These are phyloP conservation scores for Anseranas semipalmata DNA, from an alignment of 2,113 vertebrate species.

Conservation along the genomic window DNA sequence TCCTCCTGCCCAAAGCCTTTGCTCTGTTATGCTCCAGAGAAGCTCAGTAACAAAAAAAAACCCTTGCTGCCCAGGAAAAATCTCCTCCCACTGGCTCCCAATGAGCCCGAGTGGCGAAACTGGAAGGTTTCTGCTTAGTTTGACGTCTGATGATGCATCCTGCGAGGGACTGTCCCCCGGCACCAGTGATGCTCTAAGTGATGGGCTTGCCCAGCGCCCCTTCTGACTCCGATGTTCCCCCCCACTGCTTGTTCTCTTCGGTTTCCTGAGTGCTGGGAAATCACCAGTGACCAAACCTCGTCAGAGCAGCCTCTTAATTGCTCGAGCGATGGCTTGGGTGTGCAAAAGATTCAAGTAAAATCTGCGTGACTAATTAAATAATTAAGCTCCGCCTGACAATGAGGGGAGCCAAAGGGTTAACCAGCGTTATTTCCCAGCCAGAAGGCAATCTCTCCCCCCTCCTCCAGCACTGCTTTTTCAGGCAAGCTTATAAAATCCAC, in stretches of 20 bases:
- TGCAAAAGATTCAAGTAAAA: background rate
- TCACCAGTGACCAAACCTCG: background rate
- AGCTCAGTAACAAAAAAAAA: background rate
- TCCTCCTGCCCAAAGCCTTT: too few species aligned
- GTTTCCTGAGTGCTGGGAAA: background rate
- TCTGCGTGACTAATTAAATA: constrained; percentile 59
- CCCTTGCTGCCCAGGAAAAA: background rate
- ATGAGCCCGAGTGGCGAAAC: background rate
- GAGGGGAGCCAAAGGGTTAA: background rate
- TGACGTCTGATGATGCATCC: background rate
- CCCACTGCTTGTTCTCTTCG: background rate
- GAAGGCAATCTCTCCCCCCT: background rate
- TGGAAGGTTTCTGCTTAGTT: background rate
- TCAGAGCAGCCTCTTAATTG: constrained; percentile 43
- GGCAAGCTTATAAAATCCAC: constrained; percentile 37
- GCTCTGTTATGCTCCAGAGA: background rate
- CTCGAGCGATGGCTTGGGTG: background rate
- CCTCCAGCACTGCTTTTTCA: background rate
- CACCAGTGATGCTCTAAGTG: background rate
- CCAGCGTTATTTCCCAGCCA: background rate
- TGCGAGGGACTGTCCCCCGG: background rate
- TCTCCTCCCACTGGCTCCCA: background rate
- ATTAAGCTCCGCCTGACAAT: constrained; percentile 35
- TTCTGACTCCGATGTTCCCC: background rate
- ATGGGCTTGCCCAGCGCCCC: background rate